These are phyloP conservation scores for Antechinus stuartii DNA, from an alignment of 2,113 vertebrate species.

Conservation along the genomic window DNA sequence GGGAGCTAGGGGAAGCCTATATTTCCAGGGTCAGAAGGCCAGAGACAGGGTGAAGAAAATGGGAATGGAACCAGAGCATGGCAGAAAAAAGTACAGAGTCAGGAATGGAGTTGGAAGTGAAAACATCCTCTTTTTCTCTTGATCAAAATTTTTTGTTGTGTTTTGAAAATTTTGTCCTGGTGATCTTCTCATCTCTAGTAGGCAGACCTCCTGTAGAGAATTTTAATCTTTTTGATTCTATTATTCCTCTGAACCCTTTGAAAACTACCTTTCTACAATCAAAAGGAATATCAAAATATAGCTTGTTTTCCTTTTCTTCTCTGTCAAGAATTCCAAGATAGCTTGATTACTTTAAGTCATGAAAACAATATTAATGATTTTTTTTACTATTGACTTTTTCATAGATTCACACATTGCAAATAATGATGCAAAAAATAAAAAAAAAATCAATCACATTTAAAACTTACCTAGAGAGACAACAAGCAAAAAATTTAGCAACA, in stretches of 20 bases:
- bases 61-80: fast-evolving
- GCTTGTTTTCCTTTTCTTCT: not conserved
- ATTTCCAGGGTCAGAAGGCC: not conserved
- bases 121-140: not conserved
- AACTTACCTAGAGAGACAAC: not conserved
- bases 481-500: not conserved
- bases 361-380: not conserved
- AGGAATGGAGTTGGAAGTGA: not conserved
- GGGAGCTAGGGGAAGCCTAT: not conserved
- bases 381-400: not conserved
- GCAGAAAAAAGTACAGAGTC: not conserved
- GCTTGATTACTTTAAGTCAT: not conserved
- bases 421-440: not conserved
- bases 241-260: not conserved
- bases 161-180: not conserved
- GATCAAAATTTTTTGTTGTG: not conserved
- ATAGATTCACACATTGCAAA: not conserved
- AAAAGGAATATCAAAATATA: not conserved
- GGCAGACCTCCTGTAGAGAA: not conserved
- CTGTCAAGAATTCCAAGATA: not conserved
- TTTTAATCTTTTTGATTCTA: not conserved
- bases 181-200: not conserved
- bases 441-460: not conserved
- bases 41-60: not conserved
- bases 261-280: not conserved